Conservation (phyloP, 2,797 vertebrate genomes). For the Eidolon dupreanum region DNA sequence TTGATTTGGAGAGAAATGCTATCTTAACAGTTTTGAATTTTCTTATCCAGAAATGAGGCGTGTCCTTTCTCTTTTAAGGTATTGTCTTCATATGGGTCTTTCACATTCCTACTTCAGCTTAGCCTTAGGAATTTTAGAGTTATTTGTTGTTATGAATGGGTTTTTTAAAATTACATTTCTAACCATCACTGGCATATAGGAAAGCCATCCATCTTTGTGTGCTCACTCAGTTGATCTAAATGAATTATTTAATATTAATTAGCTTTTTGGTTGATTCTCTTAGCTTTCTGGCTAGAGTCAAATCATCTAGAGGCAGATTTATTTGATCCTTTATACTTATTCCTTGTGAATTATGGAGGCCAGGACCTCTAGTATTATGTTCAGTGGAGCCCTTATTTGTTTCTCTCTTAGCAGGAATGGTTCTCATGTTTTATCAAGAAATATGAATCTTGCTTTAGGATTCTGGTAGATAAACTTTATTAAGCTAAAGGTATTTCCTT, state of each 20-base stretch:
- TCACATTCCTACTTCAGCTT: not conserved
- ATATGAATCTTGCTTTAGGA: not conserved
- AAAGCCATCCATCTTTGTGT: not conserved
- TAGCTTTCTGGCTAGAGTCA: not conserved
- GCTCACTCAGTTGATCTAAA: not conserved
- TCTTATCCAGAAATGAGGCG: not conserved
- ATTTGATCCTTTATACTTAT: not conserved
- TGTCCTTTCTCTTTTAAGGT: not conserved
- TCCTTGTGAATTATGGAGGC: not conserved
- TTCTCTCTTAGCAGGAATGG: not conserved
- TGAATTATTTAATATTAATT: not conserved
- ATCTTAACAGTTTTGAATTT: not conserved
- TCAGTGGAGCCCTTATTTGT: not conserved
- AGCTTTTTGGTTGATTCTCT: not conserved
- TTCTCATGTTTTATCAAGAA: not conserved
- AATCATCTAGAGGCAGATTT: not conserved
- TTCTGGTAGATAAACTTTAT: not conserved
- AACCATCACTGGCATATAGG: not conserved
- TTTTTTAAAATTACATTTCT: not conserved
- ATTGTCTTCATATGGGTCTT: not conserved
- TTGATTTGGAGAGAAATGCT: not conserved
- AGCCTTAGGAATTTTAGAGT: not conserved
- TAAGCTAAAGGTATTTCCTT: not conserved
- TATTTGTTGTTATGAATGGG: not conserved
- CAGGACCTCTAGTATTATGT: not conserved